phyloP scores from a whole-genome alignment of 2,113 vertebrate species.

The Oophaga pumilio region DNA sequence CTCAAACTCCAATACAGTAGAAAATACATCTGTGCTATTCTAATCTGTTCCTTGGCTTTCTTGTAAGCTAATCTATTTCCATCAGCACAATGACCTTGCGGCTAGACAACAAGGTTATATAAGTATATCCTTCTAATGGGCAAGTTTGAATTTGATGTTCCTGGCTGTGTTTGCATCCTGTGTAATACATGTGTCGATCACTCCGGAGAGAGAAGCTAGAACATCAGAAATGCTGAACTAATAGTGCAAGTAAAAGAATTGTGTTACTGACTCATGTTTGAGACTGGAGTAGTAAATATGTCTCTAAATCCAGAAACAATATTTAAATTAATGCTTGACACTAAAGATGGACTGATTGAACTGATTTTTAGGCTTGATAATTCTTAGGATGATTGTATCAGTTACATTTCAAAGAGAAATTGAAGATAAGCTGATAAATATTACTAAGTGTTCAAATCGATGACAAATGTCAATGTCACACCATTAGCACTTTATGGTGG shows the following conservation, averaged over 20 bases:
- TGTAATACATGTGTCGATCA: neutral
- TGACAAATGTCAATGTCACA: neutral
- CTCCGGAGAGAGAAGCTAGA: neutral
- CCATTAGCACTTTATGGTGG: neutral
- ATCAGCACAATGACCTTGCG: constrained; percentile 25
- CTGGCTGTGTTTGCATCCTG: neutral
- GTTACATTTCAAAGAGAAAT: neutral
- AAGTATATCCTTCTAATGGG: constrained; percentile 7
- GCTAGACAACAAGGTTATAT: constrained; percentile 22
- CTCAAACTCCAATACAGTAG: neutral
- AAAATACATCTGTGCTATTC: constrained; percentile 7
- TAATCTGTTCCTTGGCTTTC: neutral
- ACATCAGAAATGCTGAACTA: neutral
- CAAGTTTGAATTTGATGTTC: neutral
- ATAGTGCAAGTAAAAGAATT: neutral
- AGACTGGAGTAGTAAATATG: neutral
- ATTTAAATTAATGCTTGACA: neutral
- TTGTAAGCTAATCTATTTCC: neutral
- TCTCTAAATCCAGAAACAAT: neutral
- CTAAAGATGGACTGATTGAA: neutral
- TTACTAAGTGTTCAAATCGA: neutral
- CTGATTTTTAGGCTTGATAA: neutral
- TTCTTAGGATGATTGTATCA: neutral
- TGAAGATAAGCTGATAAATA: neutral
- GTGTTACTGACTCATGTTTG: neutral